These are phyloP conservation scores for Centruroides sculpturatus DNA, from an alignment of 1,140 invertebrate species.

Conservation along the genomic window DNA sequence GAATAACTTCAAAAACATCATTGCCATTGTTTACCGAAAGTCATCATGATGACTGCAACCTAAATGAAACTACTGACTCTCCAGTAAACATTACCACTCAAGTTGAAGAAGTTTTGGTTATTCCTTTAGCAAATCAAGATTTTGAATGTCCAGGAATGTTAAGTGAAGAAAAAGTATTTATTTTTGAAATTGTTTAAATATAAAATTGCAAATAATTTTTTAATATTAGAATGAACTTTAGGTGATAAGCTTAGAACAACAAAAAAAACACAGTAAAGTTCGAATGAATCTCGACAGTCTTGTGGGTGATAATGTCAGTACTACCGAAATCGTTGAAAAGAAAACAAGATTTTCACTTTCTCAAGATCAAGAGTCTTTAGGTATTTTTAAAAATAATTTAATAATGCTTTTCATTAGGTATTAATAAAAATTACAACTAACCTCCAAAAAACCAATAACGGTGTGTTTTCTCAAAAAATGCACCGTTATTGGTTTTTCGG, in stretches of 20 bases:
- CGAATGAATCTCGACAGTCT: constrained; percentile 13
- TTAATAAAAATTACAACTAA: too few relatives aligned
- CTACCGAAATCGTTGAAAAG: constrained; percentile 20
- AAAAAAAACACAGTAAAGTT: constrained; percentile 20
- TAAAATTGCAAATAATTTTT: not conserved
- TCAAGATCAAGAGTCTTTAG: constrained; percentile 68
- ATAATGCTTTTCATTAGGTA: too few relatives aligned
- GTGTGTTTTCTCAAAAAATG: too few relatives aligned
- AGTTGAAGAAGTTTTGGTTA: constrained; percentile 43
- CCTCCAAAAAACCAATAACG: too few relatives aligned
- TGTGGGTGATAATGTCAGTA: constrained; percentile 10
- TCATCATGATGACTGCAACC: not conserved
- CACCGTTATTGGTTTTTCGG: too few relatives aligned
- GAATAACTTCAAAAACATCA: not conserved
- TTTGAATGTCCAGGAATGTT: constrained; percentile 48
- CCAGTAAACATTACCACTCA: not conserved
- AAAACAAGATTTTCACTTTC: constrained; percentile 65
- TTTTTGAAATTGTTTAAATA: too few relatives aligned
- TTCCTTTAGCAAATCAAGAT: constrained; percentile 40
- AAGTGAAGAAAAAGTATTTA: constrained; percentile 50
- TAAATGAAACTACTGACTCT: not conserved
- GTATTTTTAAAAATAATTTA: constrained; percentile 19
- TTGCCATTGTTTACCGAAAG: not conserved
- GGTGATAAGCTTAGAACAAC: constrained; percentile 25
- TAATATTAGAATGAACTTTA: constrained; percentile 7